These are phyloP conservation scores for Hylaeus volcanicus DNA, from an alignment of 1,140 invertebrate species.

Conservation along the genomic window DNA sequence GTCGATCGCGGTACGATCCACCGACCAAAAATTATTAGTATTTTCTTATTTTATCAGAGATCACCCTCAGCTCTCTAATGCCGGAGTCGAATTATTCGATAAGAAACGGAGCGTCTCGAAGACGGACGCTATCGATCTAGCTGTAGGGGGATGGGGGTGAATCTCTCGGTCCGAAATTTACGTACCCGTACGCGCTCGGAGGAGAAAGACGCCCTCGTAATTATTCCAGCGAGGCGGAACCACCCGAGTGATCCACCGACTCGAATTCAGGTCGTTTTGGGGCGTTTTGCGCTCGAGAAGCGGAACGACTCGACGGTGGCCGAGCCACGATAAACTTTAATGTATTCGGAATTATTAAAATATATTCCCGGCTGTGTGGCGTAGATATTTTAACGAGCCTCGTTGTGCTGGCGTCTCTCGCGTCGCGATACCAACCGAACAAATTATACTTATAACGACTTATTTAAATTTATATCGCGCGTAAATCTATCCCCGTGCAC, in stretches of 20 bases:
- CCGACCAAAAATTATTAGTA: constrained; percentile 3
- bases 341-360: constrained; percentile 81
- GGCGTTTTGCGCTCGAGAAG: constrained; percentile 47
- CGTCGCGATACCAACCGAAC: constrained; percentile 69
- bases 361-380: constrained; percentile 76
- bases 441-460: constrained; percentile 79
- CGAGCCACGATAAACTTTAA: constrained; percentile 79
- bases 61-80: too few relatives aligned
- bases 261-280: constrained; percentile 54
- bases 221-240: constrained; percentile 54
- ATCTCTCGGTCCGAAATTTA: background rate
- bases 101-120: background rate
- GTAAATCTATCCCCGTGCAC: constrained; percentile 40
- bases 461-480: constrained; percentile 75
- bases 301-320: constrained; percentile 46
- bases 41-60: too few relatives aligned
- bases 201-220: constrained; percentile 37
- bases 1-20: constrained; percentile 54
- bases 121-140: background rate
- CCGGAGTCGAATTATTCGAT: too few relatives aligned
- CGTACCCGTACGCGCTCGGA: constrained; percentile 12
- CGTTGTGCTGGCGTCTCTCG: constrained; percentile 60
- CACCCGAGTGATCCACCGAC: constrained; percentile 33
- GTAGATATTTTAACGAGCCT: constrained; percentile 78
- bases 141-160: background rate